phyloP scores from a whole-genome alignment of 2,888 invertebrate genomes.

The Trissonchulus sp. region DNA sequence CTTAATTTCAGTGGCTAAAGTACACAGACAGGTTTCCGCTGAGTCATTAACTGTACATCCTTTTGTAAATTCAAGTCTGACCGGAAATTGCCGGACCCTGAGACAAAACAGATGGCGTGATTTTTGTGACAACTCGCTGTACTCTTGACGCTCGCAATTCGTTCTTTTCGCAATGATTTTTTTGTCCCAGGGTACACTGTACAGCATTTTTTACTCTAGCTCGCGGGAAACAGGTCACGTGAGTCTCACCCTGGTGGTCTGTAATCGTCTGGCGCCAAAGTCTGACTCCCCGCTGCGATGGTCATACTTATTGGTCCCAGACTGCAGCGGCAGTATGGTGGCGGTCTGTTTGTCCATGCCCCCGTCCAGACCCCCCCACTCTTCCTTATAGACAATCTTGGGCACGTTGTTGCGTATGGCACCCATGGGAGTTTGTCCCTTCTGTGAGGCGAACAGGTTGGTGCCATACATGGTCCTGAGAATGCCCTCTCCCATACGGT shows the following conservation, averaged over 20 bases:
- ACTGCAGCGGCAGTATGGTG: slow-evolving; percentile 44
- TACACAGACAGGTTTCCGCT: too few relatives aligned
- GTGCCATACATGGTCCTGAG: slow-evolving; percentile 23
- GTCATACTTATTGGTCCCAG: slow-evolving; percentile 50
- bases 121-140: too few relatives aligned
- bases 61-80: too few relatives aligned
- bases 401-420: slow-evolving; percentile 33
- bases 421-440: slow-evolving; percentile 44
- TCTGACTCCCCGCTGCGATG: slow-evolving; percentile 44
- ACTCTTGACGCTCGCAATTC: too few relatives aligned
- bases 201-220: too few relatives aligned
- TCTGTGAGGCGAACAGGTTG: slow-evolving; percentile 27
- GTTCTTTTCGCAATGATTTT: too few relatives aligned
- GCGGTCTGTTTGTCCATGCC: slow-evolving; percentile 48
- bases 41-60: too few relatives aligned
- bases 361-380: slow-evolving; percentile 11
- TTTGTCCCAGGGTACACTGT: too few relatives aligned
- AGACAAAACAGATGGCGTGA: too few relatives aligned
- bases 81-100: too few relatives aligned
- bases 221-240: too few relatives aligned
- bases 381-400: slow-evolving; percentile 29
- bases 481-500: slow-evolving; percentile 45
- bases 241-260: background rate
- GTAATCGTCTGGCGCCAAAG: background rate
- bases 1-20: too few relatives aligned